These are phyloP conservation scores for Xanthorhoe designata DNA, from an alignment of 2,888 invertebrate species.

Conservation along the genomic window DNA sequence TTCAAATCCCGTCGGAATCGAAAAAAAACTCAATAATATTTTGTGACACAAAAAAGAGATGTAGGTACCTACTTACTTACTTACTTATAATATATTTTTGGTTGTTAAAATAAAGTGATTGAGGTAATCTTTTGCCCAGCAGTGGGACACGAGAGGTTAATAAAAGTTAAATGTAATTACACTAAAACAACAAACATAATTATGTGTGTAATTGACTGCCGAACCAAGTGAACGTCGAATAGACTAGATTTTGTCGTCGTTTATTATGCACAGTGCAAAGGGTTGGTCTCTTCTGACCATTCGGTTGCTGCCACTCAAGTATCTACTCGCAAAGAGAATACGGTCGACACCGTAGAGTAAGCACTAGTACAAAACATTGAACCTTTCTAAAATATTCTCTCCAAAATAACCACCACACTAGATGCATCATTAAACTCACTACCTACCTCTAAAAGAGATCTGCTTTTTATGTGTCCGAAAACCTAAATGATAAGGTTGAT, in stretches of 20 bases:
- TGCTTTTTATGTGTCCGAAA: constrained; percentile 6
- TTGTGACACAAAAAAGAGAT: no score
- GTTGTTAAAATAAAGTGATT: no score
- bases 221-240: no score
- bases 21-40: no score
- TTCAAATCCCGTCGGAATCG: no score
- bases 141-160: no score
- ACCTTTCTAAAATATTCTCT: neutral
- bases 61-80: no score
- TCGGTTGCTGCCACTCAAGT: constrained; percentile 8
- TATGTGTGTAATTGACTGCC: no score
- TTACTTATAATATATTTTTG: no score
- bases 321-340: neutral
- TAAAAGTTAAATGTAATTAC: no score
- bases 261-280: constrained; percentile 28
- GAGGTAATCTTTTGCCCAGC: no score
- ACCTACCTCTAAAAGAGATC: neutral
- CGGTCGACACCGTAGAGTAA: neutral
- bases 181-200: no score
- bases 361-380: neutral
- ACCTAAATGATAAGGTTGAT: constrained; percentile 6
- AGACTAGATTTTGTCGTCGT: neutral
- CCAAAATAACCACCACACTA: neutral
- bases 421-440: constrained; percentile 7
- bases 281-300: constrained; percentile 18